phyloP scores from a whole-genome alignment of 2,797 vertebrate genomes.

The Chromis chromis region DNA sequence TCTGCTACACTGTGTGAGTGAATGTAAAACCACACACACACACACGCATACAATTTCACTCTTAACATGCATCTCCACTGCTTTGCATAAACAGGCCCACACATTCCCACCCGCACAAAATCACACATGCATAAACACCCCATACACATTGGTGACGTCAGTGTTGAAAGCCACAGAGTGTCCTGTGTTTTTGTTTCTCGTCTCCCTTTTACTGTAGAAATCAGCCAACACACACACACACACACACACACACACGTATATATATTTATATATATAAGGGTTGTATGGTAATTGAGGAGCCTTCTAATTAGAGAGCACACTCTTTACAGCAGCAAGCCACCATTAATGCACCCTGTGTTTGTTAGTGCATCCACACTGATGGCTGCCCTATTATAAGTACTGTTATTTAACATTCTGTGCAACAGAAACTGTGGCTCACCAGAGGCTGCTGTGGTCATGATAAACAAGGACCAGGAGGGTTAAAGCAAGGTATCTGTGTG shows the following conservation, averaged over 20 bases:
- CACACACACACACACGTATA: background rate
- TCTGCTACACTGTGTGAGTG: slow-evolving; percentile 32
- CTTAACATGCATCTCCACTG: slow-evolving; percentile 18
- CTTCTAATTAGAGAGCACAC: slow-evolving; percentile 70
- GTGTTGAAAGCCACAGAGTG: slow-evolving; percentile 34
- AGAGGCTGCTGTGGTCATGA: slow-evolving; percentile 64
- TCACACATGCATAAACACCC: slow-evolving; percentile 51
- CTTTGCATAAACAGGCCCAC: slow-evolving; percentile 71
- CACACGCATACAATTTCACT: slow-evolving; percentile 26
- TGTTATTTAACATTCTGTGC: slow-evolving; percentile 71
- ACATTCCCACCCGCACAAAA: slow-evolving; percentile 49
- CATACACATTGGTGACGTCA: slow-evolving; percentile 48
- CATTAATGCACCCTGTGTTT: slow-evolving; percentile 64
- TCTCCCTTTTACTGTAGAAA: slow-evolving; percentile 18
- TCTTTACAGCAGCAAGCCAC: slow-evolving; percentile 48
- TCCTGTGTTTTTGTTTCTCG: slow-evolving; percentile 19
- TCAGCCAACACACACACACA: slow-evolving; percentile 10
- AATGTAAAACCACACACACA: slow-evolving; percentile 41
- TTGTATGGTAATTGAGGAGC: slow-evolving; percentile 49
- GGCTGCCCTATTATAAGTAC: slow-evolving; percentile 36
- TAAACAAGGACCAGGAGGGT: slow-evolving; percentile 55
- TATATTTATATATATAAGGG: background rate
- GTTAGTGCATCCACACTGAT: slow-evolving; percentile 46
- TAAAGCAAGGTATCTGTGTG: slow-evolving; percentile 32
- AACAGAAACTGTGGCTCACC: slow-evolving; percentile 49